A percentile compares a stretch with the other conserved stretches of the same genome.
These are phyloP conservation scores for Agrenia bidenticulata DNA, from an alignment of 2,888 invertebrate species.

Conservation along the genomic window DNA sequence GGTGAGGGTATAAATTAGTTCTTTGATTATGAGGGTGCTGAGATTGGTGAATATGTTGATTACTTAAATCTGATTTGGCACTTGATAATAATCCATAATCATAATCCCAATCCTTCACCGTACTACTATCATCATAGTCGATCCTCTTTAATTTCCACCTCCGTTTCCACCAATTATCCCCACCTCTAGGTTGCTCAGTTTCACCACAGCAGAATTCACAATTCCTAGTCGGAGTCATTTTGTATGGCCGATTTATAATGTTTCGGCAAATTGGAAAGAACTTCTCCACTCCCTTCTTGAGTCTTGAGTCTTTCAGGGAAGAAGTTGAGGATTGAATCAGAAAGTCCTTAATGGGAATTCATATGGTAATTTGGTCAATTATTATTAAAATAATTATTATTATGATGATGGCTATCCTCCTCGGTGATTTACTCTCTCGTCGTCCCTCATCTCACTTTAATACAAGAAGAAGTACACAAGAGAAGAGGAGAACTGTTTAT, in stretches of 20 bases:
- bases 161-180: slow-evolving; percentile 15
- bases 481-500: slow-evolving; percentile 6
- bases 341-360: slow-evolving; percentile 17
- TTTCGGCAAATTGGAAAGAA: slow-evolving; percentile 17
- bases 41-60: too few species aligned
- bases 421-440: slow-evolving; percentile 16
- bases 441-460: neutral
- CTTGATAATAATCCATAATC: neutral
- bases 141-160: slow-evolving; percentile 6
- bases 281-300: slow-evolving; percentile 13
- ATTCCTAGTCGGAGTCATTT: neutral
- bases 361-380: slow-evolving; percentile 21
- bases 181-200: neutral
- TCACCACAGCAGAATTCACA: neutral
- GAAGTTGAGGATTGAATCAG: neutral
- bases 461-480: neutral
- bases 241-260: neutral
- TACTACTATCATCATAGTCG: neutral
- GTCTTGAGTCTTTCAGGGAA: neutral
- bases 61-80: neutral
- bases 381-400: slow-evolving; percentile 23
- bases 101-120: neutral
- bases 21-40: too few species aligned
- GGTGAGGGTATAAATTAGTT: too few species aligned
- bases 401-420: slow-evolving; percentile 12